Conservation (phyloP, 2,888 invertebrate species). For the Drosophila yooni region DNA sequence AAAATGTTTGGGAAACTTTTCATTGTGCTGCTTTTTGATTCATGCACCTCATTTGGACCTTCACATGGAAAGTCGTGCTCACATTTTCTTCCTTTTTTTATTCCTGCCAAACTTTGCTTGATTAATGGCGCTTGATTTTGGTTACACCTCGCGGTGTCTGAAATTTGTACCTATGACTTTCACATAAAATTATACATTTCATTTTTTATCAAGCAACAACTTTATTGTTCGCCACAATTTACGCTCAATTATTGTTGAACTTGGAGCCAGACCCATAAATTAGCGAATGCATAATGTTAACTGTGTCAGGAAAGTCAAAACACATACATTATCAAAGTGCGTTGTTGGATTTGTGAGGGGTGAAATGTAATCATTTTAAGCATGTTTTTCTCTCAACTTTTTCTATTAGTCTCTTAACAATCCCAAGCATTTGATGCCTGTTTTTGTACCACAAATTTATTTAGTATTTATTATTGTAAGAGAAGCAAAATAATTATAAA, state of each 20-base stretch:
- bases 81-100: conserved; percentile 15
- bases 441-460: conserved; percentile 2
- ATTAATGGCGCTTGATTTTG: conserved; percentile 69
- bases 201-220: conserved; percentile 46
- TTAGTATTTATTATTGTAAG: conserved; percentile 19
- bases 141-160: conserved; percentile 17
- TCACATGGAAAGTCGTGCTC: conserved; percentile 33
- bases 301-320: conserved; percentile 2
- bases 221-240: conserved; percentile 65
- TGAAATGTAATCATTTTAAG: not conserved
- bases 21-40: conserved; percentile 62
- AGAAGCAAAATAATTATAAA: conserved; percentile 1
- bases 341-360: not conserved
- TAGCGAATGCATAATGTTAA: conserved; percentile 30
- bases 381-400: not conserved
- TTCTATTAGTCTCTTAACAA: not conserved
- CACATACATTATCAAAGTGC: not conserved
- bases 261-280: conserved; percentile 49
- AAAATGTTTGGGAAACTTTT: conserved; percentile 70
- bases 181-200: conserved; percentile 33
- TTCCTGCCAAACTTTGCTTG: conserved; percentile 54
- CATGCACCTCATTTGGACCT: conserved; percentile 71
- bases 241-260: conserved; percentile 67
- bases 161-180: conserved; percentile 2
- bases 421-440: not conserved